phyloP scores from a whole-genome alignment of 2,888 invertebrate species.

The Neocrepidodera transversa region DNA sequence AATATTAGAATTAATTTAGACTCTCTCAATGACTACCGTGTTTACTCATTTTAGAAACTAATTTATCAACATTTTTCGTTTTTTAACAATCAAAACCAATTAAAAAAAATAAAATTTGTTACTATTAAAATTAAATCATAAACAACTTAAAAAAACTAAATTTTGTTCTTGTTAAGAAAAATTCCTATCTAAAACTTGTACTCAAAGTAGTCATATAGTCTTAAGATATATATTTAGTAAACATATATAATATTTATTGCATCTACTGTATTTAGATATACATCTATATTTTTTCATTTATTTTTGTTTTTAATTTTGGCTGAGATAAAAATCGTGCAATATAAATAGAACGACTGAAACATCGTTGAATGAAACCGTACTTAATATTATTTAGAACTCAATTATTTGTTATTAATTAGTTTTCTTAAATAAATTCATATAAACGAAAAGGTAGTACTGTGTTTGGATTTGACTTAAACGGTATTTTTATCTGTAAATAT shows the following conservation, averaged over 20 bases:
- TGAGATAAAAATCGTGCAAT: slow-evolving; percentile 61
- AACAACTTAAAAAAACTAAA: no score
- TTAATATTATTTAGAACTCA: slow-evolving; percentile 40
- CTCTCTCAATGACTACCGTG: slow-evolving; percentile 24
- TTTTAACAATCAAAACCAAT: no score
- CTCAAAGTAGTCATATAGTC: slow-evolving; percentile 41
- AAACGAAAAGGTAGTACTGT: slow-evolving; percentile 19
- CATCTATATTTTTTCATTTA: slow-evolving; percentile 41
- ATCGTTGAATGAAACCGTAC: slow-evolving; percentile 50
- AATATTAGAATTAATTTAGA: slow-evolving; percentile 59
- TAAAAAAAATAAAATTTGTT: no score
- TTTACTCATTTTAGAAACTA: slow-evolving; percentile 16
- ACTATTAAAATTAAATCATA: no score
- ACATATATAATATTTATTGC: slow-evolving; percentile 61
- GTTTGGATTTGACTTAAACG: slow-evolving; percentile 19
- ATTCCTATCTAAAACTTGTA: slow-evolving; percentile 4
- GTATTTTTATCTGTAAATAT: slow-evolving; percentile 12
- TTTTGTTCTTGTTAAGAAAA: neutral
- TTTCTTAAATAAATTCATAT: slow-evolving; percentile 1
- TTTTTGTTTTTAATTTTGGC: slow-evolving; percentile 53
- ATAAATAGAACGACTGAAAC: slow-evolving; percentile 60
- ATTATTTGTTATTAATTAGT: slow-evolving; percentile 28
- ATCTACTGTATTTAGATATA: slow-evolving; percentile 57
- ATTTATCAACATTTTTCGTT: no score
- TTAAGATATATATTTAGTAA: slow-evolving; percentile 58